Evolutionary conservation across 1,140 invertebrate species (phyloP).

Genomic region (Lucilia cuprina): DNA sequence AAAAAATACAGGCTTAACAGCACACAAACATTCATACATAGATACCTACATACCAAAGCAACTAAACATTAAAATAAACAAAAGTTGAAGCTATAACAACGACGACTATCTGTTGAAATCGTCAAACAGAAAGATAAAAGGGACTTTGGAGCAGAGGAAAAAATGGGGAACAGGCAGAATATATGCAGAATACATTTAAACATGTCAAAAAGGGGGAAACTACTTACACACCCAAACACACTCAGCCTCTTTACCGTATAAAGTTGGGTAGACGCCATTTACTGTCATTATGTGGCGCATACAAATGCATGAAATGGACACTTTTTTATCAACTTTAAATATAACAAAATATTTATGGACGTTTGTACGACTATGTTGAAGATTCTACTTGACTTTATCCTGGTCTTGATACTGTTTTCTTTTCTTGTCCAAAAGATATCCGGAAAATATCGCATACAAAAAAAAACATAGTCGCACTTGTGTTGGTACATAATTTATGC

Average conservation of each 20-base stretch:
- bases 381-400: neutral
- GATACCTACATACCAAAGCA: neutral
- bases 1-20: neutral
- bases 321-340: neutral
- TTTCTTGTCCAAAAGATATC: neutral
- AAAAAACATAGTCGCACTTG: neutral
- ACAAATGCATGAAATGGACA: constrained; percentile 26
- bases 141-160: neutral
- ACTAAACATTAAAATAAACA: neutral
- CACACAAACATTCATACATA: neutral
- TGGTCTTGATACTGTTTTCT: neutral
- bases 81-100: neutral
- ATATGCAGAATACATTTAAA: too few relatives aligned
- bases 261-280: neutral
- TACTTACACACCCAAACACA: neutral
- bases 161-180: neutral
- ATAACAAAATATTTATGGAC: neutral
- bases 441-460: neutral
- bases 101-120: neutral
- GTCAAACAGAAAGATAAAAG: neutral
- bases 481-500: constrained; percentile 21
- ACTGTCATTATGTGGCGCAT: constrained; percentile 13
- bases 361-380: neutral
- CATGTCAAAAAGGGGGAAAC: neutral
- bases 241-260: neutral